Conservation (phyloP, 2,797 vertebrate species). For the Sylvia borin region DNA sequence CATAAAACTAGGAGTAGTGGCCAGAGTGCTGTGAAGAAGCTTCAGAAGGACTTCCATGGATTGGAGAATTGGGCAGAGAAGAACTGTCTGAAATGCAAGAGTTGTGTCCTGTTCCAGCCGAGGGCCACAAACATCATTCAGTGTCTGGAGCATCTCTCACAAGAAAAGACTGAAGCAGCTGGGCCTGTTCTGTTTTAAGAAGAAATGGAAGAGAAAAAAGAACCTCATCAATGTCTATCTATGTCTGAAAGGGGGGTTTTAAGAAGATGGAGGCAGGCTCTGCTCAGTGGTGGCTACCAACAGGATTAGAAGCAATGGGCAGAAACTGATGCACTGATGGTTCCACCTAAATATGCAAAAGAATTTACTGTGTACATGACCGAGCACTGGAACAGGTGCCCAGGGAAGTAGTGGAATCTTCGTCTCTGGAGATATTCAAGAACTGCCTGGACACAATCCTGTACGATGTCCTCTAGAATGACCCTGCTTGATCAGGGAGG, state of each 20-base stretch:
- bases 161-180: background rate
- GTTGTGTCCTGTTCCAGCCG: background rate
- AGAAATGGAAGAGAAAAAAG: background rate
- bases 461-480: background rate
- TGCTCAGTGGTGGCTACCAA: background rate
- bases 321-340: background rate
- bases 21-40: background rate
- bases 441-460: background rate
- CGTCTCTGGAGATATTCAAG: background rate
- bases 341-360: background rate
- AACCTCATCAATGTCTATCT: background rate
- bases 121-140: background rate
- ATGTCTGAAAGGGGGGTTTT: background rate
- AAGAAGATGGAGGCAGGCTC: background rate
- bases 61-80: background rate
- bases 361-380: background rate
- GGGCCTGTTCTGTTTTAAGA: background rate
- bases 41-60: background rate
- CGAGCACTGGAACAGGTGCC: background rate
- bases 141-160: background rate
- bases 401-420: background rate
- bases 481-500: background rate
- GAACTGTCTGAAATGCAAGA: background rate
- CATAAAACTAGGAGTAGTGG: background rate
- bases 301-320: background rate